phyloP scores from a whole-genome alignment of 2,888 invertebrate genomes.

The Sinohyriopsis cumingii region DNA sequence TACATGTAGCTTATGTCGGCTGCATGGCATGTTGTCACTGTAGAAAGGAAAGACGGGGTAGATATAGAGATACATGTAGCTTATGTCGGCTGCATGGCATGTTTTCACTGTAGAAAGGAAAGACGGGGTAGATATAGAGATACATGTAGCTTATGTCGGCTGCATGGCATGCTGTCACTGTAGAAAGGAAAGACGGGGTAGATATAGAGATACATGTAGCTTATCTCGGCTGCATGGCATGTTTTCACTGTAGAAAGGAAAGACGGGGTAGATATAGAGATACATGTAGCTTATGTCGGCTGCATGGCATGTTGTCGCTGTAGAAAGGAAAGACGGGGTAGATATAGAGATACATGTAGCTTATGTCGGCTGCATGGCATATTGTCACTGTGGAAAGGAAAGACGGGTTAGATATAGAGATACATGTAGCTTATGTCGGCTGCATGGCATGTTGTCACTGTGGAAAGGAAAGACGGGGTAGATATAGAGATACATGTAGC shows the following conservation, averaged over 20 bases:
- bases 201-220: conserved; percentile 2
- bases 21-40: neutral
- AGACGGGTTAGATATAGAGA: neutral
- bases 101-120: neutral
- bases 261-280: neutral
- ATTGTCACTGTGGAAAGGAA: neutral
- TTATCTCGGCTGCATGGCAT: neutral
- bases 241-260: neutral
- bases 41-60: neutral
- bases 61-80: conserved; percentile 2
- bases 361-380: neutral
- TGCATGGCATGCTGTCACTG: neutral
- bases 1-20: conserved; percentile 5
- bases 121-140: neutral
- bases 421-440: conserved; percentile 5
- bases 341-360: conserved; percentile 2
- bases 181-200: neutral
- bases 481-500: conserved; percentile 2
- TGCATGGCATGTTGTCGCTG: neutral
- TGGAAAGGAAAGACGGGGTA: neutral
- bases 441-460: neutral
- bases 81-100: neutral
- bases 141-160: conserved; percentile 5
- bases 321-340: neutral
- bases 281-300: conserved; percentile 5